Evolutionary conservation across 2,888 invertebrate genomes (phyloP), one percentile per base, ranked within the genome.

Genomic region (Dorcus parallelipipedus): DNA sequence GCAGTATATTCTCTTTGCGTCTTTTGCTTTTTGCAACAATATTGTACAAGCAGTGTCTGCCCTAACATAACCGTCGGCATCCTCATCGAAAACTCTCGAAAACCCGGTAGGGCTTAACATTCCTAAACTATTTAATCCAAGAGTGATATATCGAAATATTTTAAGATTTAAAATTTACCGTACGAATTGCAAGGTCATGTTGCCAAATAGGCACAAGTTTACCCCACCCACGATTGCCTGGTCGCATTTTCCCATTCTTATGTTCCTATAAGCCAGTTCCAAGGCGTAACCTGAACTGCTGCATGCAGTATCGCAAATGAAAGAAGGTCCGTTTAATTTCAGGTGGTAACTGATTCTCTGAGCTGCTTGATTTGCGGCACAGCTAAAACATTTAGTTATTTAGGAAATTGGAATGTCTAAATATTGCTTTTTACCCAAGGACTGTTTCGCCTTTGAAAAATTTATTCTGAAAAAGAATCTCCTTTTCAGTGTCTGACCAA

Each of bases 281-380:
- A 97, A 65, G 0, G 95, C 96, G 68, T 91, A 87, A 64, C 95
- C 82, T 6, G 94, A 92, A 56, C 96, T 96, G n/a, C 95, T 95
- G 76, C 97, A 97, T 0, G 97, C 97, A 0, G 96, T 94, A 78
- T 97, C 97, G 7, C 94, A 82, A 1, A 91, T 84, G 79, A 88
- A 92, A 5, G 95, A 94, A 0, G 96, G 96, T 0, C 97, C 95
- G 67, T 89, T 89, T 14, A 93, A 82, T 33, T 95, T 95, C 61
- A 97, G 83, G 79, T 88, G 88, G 76, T 91, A 96, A 1, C 95
- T 95, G 63, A 97, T 84, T 54, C 95, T 85, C 78, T 96, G 94
- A 9, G 95, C 90, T 73, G 95, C 84, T 93, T 96, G 94, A 4
- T 94, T 91, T 60, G 93, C 85, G 23, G 26, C 77, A 74, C 67